Evolutionary conservation across 2,888 invertebrate genomes (phyloP).

Genomic region (Pyralis farinalis): DNA sequence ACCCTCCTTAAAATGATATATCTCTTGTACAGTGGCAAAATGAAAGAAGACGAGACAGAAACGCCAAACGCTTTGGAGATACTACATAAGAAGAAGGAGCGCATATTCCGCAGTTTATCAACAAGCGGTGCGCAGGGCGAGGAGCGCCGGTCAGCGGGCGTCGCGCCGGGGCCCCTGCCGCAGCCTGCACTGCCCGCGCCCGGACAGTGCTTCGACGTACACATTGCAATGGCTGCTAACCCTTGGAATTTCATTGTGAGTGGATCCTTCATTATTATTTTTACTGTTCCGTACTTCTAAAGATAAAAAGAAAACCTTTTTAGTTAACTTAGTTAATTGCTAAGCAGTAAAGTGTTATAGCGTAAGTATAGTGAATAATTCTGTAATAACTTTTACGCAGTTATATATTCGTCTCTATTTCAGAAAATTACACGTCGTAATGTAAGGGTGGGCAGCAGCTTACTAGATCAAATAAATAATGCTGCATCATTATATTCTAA

Average conservation of each 20-base stretch:
- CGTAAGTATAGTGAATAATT: too few relatives aligned
- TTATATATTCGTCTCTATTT: too few relatives aligned
- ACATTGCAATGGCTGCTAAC: conserved; percentile 88
- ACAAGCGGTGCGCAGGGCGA: conserved; percentile 16
- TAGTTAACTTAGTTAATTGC: too few relatives aligned
- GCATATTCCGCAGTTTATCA: conserved; percentile 58
- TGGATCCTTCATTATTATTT: conserved; percentile 13
- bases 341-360: too few relatives aligned
- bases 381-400: too few relatives aligned
- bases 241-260: conserved; percentile 87
- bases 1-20: too few relatives aligned
- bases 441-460: too few relatives aligned
- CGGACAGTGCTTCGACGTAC: conserved; percentile 85
- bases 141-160: conserved; percentile 42
- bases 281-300: too few relatives aligned
- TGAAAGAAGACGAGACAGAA: conserved; percentile 46
- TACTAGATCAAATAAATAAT: too few relatives aligned
- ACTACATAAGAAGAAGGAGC: conserved; percentile 68
- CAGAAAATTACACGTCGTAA: too few relatives aligned
- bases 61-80: conserved; percentile 55
- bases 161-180: conserved; percentile 41
- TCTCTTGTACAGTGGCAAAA: conserved; percentile 40
- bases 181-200: conserved; percentile 57
- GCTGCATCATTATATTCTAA: too few relatives aligned
- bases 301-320: too few relatives aligned